Conservation (phyloP, 2,797 vertebrate genomes). For the Babyrousa celebensis region DNA sequence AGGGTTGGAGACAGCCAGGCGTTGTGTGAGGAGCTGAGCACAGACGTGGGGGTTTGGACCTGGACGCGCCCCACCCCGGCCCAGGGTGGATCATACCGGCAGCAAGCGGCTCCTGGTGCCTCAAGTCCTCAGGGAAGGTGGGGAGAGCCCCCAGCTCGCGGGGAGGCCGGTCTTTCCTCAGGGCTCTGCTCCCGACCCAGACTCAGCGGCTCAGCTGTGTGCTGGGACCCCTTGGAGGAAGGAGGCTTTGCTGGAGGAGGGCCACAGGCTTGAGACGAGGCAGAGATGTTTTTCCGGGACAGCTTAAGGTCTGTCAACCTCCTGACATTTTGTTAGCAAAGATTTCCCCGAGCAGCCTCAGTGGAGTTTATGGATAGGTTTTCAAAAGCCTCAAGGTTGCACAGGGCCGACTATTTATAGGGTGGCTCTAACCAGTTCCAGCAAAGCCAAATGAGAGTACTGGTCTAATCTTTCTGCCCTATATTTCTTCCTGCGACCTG, state of each 20-base stretch:
- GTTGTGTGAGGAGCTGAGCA: rapidly evolving
- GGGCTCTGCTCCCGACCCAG: too few species aligned
- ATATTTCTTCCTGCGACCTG: constrained; percentile 71
- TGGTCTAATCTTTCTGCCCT: constrained; percentile 75
- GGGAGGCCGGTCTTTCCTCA: too few species aligned
- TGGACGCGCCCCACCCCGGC: rapidly evolving
- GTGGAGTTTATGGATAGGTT: neutral
- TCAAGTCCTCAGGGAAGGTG: too few species aligned
- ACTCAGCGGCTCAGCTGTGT: neutral
- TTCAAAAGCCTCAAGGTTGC: constrained; percentile 34
- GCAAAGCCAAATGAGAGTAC: constrained; percentile 14
- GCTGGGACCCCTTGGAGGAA: neutral
- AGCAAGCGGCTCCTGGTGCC: too few species aligned
- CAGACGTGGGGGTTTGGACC: rapidly evolving
- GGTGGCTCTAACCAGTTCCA: neutral
- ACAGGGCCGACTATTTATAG: constrained; percentile 62
- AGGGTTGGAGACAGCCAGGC: rapidly evolving
- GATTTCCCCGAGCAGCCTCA: neutral
- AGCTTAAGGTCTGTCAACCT: neutral
- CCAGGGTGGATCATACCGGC: neutral
- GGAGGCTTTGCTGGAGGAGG: neutral
- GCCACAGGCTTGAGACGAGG: neutral
- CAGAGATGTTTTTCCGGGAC: neutral
- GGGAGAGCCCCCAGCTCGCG: rapidly evolving
- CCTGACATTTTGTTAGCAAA: constrained; percentile 11